A percentile compares a stretch with the other conserved stretches of the same genome.
These are phyloP conservation scores for Poecilus cupreus DNA, from an alignment of 2,888 invertebrate genomes.

Conservation along the genomic window DNA sequence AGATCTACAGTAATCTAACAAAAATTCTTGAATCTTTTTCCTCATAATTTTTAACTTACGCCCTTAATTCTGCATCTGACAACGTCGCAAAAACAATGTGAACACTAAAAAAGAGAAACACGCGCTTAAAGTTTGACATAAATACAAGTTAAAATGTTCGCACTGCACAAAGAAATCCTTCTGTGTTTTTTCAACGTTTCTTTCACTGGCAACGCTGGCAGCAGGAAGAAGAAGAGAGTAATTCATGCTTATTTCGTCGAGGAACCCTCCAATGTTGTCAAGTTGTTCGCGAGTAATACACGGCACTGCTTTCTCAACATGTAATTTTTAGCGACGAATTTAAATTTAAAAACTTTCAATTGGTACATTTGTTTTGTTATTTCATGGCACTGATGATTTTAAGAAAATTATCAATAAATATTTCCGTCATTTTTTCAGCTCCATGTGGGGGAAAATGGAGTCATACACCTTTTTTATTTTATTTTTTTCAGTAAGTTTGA, in stretches of 20 bases:
- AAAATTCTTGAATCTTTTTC: too few relatives aligned
- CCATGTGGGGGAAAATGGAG: too few relatives aligned
- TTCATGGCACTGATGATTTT: too few relatives aligned
- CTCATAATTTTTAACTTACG: constrained; percentile 6
- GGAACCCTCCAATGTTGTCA: constrained; percentile 6
- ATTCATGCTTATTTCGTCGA: constrained; percentile 21
- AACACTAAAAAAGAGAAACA: background rate
- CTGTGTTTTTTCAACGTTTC: background rate
- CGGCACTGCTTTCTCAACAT: constrained; percentile 4
- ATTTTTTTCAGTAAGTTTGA: too few relatives aligned
- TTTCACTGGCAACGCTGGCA: background rate
- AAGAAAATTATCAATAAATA: too few relatives aligned
- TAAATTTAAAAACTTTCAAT: too few relatives aligned
- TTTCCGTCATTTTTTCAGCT: too few relatives aligned
- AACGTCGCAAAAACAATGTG: constrained; percentile 4
- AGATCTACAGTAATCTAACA: too few relatives aligned
- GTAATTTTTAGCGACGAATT: too few relatives aligned
- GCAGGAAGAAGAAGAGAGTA: background rate
- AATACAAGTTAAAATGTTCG: constrained; percentile 27
- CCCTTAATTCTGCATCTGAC: constrained; percentile 6
- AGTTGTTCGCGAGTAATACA: constrained; percentile 25
- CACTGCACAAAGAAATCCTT: constrained; percentile 1
- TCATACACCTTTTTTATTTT: too few relatives aligned
- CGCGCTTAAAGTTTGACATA: background rate
- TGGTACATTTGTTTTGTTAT: too few relatives aligned